Conservation (phyloP, 2,797 vertebrate species). For the Scolopax rusticola region DNA sequence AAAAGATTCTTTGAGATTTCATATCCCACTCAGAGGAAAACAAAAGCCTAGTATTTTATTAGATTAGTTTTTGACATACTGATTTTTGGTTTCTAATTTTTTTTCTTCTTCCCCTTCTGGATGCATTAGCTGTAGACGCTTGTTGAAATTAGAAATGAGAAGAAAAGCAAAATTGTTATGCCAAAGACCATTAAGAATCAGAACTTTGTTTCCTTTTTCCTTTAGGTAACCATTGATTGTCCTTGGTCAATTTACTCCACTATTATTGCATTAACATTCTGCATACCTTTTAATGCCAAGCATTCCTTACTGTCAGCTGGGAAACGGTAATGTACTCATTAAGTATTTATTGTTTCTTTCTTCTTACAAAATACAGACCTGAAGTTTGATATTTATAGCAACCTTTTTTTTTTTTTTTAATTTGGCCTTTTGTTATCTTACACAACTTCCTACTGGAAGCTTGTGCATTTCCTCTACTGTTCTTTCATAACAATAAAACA, state of each 20-base stretch:
- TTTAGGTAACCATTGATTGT: conserved; percentile 95
- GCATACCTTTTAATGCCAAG: conserved; percentile 93
- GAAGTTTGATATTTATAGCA: conserved; percentile 5
- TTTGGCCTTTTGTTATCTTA: background rate
- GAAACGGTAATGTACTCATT: conserved; percentile 84
- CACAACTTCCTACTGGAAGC: background rate
- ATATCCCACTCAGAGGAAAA: background rate
- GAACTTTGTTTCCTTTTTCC: background rate
- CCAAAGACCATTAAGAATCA: background rate
- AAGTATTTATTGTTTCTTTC: background rate
- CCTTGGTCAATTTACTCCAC: conserved; percentile 99
- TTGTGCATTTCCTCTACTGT: background rate
- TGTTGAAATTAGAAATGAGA: background rate
- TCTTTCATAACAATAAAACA: background rate
- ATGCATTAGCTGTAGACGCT: background rate
- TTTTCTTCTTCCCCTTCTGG: background rate
- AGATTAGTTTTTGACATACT: background rate
- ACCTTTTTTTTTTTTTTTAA: background rate
- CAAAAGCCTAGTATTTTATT: background rate
- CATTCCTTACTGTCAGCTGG: conserved; percentile 92
- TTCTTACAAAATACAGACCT: background rate
- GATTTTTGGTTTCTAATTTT: background rate
- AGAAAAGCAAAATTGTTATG: background rate
- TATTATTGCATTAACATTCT: conserved; percentile 93
- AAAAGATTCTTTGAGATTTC: background rate